phyloP scores from a whole-genome alignment of 2,888 invertebrate species.

The Diloba caeruleocephala region DNA sequence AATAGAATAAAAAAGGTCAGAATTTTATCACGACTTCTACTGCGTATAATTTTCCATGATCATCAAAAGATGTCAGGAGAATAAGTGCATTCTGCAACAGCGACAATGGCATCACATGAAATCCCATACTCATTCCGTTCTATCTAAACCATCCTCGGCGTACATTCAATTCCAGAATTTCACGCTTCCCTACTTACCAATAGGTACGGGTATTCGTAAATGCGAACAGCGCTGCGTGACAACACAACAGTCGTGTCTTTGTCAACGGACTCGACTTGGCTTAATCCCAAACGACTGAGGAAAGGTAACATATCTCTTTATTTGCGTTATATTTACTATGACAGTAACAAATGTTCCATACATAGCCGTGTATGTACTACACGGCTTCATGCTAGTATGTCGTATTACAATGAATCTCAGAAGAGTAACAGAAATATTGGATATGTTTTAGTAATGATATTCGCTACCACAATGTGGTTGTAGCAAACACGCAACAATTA shows the following conservation, averaged over 20 bases:
- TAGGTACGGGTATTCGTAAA: slow-evolving; percentile 62
- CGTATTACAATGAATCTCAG: slow-evolving; percentile 53
- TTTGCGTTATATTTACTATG: slow-evolving; percentile 76
- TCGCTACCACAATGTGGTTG: slow-evolving; percentile 14
- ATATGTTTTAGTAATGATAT: slow-evolving; percentile 39
- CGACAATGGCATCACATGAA: slow-evolving; percentile 14
- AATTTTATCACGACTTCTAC: neutral
- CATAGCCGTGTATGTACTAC: too few species aligned
- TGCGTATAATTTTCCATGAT: neutral
- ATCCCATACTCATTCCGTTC: slow-evolving; percentile 14
- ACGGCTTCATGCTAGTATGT: slow-evolving; percentile 52
- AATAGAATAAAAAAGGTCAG: too few species aligned
- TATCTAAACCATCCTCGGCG: slow-evolving; percentile 23
- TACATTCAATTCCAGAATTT: slow-evolving; percentile 64
- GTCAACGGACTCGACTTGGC: slow-evolving; percentile 79
- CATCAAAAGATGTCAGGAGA: slow-evolving; percentile 4
- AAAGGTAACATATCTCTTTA: slow-evolving; percentile 80
- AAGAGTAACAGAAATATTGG: slow-evolving; percentile 49
- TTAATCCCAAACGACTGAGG: slow-evolving; percentile 78
- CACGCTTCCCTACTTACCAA: slow-evolving; percentile 66
- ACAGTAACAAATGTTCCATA: slow-evolving; percentile 72
- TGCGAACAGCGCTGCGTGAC: slow-evolving; percentile 66
- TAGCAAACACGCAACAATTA: slow-evolving; percentile 23
- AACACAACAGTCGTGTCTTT: slow-evolving; percentile 71
- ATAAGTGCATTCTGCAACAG: slow-evolving; percentile 23